These are phyloP conservation scores for Betta splendens DNA, from an alignment of 2,797 vertebrate species.

Conservation along the genomic window DNA sequence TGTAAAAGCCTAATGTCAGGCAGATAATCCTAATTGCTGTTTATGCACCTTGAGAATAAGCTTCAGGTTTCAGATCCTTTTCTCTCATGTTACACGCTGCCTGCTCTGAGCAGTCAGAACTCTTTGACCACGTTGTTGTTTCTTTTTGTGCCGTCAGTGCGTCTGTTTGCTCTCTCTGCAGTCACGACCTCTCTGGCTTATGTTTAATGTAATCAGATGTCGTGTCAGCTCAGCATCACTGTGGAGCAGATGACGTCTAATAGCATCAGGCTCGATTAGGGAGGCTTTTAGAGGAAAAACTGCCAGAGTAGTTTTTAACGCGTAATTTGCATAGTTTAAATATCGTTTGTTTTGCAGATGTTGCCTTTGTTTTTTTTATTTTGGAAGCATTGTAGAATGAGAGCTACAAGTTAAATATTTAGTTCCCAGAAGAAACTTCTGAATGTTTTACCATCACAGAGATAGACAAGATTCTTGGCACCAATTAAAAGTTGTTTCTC, in stretches of 20 bases:
- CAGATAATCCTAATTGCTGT: neutral
- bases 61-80: neutral
- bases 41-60: neutral
- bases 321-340: neutral
- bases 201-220: conserved; percentile 62
- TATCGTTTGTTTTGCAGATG: neutral
- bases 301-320: neutral
- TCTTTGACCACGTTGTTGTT: conserved; percentile 19
- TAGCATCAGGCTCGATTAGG: neutral
- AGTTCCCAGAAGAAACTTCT: neutral
- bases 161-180: conserved; percentile 39
- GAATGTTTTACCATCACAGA: neutral
- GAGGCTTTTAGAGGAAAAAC: neutral
- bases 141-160: conserved; percentile 28
- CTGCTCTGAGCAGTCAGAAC: conserved; percentile 8
- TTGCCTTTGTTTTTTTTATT: neutral
- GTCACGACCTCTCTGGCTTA: conserved; percentile 43
- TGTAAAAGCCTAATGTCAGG: neutral
- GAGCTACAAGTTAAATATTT: neutral
- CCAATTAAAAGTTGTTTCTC: conserved; percentile 10
- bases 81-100: conserved; percentile 34
- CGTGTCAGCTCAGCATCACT: conserved; percentile 39
- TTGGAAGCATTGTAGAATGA: neutral
- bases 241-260: conserved; percentile 16
- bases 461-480: conserved; percentile 3